phyloP scores from a whole-genome alignment of 2,797 vertebrate species.

The Mormyrops attenuatus region DNA sequence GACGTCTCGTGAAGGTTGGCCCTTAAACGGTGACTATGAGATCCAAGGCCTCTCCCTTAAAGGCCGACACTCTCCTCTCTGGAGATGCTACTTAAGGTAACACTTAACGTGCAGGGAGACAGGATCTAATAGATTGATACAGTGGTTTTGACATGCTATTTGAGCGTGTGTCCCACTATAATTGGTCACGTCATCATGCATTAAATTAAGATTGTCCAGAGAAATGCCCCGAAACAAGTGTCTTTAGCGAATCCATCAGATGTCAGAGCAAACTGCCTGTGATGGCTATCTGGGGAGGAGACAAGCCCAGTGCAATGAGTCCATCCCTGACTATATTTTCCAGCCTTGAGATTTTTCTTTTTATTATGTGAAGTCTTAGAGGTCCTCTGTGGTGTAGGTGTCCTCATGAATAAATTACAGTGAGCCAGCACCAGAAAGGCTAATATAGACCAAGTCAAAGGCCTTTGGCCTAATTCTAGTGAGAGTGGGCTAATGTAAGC shows the following conservation, averaged over 20 bases:
- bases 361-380: neutral
- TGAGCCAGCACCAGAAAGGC: constrained; percentile 37
- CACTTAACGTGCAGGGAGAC: constrained; percentile 73
- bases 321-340: constrained; percentile 16
- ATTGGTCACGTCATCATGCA: constrained; percentile 86
- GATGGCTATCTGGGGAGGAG: constrained; percentile 47
- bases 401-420: constrained; percentile 53
- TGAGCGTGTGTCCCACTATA: constrained; percentile 78
- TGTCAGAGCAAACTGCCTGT: constrained; percentile 68
- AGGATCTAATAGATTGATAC: constrained; percentile 83
- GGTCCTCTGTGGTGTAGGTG: constrained; percentile 36
- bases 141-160: constrained; percentile 91
- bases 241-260: constrained; percentile 79
- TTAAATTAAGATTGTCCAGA: constrained; percentile 85
- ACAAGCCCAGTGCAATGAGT: constrained; percentile 43
- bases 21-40: constrained; percentile 53
- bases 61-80: constrained; percentile 66
- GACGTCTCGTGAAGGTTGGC: constrained; percentile 31
- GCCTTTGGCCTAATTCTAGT: constrained; percentile 25
- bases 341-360: neutral
- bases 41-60: constrained; percentile 65
- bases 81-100: constrained; percentile 64
- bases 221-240: constrained; percentile 83
- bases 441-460: constrained; percentile 42
- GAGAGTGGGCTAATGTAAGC: constrained; percentile 37